Evolutionary conservation across 92 coral and sea anemone species (phyloP), one percentile per base, ranked within the genome.

Genomic region (Muricea muricata): DNA sequence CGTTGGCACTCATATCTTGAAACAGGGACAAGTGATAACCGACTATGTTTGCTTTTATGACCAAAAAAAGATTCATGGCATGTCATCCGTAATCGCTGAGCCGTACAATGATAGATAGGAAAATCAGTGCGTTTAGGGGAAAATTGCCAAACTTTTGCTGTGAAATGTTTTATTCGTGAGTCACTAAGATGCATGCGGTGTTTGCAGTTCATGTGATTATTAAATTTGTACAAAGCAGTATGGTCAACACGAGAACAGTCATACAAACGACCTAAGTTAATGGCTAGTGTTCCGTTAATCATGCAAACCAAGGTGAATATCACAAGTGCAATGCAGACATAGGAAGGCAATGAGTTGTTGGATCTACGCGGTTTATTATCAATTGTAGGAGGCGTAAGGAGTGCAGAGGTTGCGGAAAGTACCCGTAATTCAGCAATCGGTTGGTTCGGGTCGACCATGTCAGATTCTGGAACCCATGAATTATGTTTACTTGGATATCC

Each of bases 401-500:
- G n/a, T n/a, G n/a, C n/a, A n/a, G n/a, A n/a, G n/a, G n/a, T n/a
- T n/a, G n/a, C n/a, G n/a, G n/a, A n/a, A n/a, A n/a, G n/a, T n/a
- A n/a, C n/a, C n/a, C n/a, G n/a, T n/a, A n/a, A n/a, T n/a, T n/a
- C n/a, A n/a, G n/a, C n/a, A n/a, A n/a, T n/a, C n/a, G 30, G 41
- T n/a, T 3, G 6, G 3, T 32, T 26, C 41, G 18, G 41, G 41
- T 11, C 32, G 18, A 26, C 61, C 34, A 85, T 73, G 32, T 84
- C 70, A 1, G 25, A 46, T 17, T 32, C 75, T 2, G 74, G 35
- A 14, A 55, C 88, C 82, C 83, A 84, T 4, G 83, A 75, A 31
- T 84, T 84, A 24, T 84, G 39, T 5, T 72, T 65, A 0, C 52
- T 21, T 0, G 88, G 63, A 40, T 58, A 75, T 1, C 66, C 77